Evolutionary conservation across 2,888 invertebrate genomes (phyloP).

Genomic region (Lochmaea crataegi): DNA sequence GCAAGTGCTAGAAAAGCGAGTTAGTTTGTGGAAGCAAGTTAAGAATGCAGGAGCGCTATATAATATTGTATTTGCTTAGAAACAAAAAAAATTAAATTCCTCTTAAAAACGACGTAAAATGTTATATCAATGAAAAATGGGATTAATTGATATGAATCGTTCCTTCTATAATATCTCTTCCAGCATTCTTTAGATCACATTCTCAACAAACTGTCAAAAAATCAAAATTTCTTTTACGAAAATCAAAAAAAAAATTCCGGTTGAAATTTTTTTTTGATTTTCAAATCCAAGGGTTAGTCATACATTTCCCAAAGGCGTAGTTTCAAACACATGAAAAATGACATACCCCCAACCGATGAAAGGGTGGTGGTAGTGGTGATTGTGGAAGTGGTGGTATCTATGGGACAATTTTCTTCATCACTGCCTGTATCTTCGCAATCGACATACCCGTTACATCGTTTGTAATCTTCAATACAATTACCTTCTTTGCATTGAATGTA

Average conservation of each 20-base stretch:
- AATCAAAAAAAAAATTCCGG: too few relatives aligned
- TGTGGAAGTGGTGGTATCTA: conserved; percentile 10
- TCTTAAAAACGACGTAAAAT: too few relatives aligned
- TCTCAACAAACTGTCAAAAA: neutral
- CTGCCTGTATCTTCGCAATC: conserved; percentile 61
- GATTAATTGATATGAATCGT: neutral
- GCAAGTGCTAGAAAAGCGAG: conserved; percentile 35
- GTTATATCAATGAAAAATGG: neutral
- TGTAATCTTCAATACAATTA: conserved; percentile 70
- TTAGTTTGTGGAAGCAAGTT: conserved; percentile 15
- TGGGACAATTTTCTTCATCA: conserved; percentile 62
- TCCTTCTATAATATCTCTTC: neutral
- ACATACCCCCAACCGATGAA: conserved; percentile 44
- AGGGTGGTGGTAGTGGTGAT: conserved; percentile 35
- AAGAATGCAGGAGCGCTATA: neutral
- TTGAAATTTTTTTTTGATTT: too few relatives aligned
- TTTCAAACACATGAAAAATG: conserved; percentile 19
- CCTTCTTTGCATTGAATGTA: conserved; percentile 72
- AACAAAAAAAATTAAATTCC: too few relatives aligned
- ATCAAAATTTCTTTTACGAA: neutral
- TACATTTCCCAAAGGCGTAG: neutral
- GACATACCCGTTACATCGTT: conserved; percentile 67
- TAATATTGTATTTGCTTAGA: too few relatives aligned
- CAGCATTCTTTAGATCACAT: neutral
- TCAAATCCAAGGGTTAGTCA: neutral